Percentiles rank a stretch among this genome's conserved stretches.
phyloP scores from a whole-genome alignment of 2,113 vertebrate genomes.

The Cryptotis parvus region DNA sequence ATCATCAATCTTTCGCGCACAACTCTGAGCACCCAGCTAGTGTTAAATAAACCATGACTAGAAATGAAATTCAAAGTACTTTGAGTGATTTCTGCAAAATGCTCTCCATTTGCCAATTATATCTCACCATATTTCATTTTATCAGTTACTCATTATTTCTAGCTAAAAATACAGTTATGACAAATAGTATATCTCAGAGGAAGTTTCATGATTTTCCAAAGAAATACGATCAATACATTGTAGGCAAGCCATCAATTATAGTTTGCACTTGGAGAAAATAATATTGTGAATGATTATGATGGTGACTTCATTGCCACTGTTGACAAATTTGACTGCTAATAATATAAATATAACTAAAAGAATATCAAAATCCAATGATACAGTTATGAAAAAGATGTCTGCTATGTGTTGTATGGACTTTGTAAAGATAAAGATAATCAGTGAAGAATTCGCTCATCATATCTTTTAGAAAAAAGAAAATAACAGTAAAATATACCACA shows the following conservation, averaged over 20 bases:
- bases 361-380: conserved; percentile 21
- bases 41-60: conserved; percentile 90
- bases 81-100: conserved; percentile 88
- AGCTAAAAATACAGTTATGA: conserved; percentile 84
- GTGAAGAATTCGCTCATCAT: background rate
- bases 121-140: conserved; percentile 84
- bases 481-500: background rate
- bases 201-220: conserved; percentile 80
- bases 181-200: conserved; percentile 79
- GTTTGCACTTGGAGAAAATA: conserved; percentile 72
- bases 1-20: conserved; percentile 87
- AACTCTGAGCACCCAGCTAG: conserved; percentile 81
- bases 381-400: conserved; percentile 4
- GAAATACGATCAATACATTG: conserved; percentile 80
- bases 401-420: background rate
- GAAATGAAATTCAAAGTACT: conserved; percentile 89
- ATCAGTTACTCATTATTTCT: conserved; percentile 87
- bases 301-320: conserved; percentile 60
- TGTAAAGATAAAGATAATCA: background rate
- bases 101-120: conserved; percentile 88
- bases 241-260: conserved; percentile 67
- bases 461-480: background rate
- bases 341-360: conserved; percentile 60
- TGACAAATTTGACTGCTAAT: conserved; percentile 58
- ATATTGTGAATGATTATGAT: conserved; percentile 71